phyloP scores from a whole-genome alignment of 64 coral and sea anemone genomes.

The Montipora sp. region DNA sequence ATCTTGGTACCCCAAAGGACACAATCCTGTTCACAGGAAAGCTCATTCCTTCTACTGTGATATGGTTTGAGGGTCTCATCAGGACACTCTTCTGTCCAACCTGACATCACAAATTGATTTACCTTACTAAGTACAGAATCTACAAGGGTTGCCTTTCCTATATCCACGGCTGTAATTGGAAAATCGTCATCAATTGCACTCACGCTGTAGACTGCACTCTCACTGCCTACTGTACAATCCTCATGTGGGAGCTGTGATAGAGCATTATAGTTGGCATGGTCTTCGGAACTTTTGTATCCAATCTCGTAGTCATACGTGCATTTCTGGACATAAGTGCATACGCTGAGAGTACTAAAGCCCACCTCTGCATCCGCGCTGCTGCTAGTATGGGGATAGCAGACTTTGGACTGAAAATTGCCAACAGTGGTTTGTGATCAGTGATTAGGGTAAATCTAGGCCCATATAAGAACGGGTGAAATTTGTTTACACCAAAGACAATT shows the following conservation, averaged over 20 bases:
- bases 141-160: constrained; percentile 14
- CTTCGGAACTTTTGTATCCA: constrained; percentile 22
- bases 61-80: constrained; percentile 27
- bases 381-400: constrained; percentile 36
- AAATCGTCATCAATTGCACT: constrained; percentile 58
- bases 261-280: constrained; percentile 28
- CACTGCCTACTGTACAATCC: background rate
- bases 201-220: constrained; percentile 19
- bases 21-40: constrained; percentile 55
- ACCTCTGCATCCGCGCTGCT: constrained; percentile 53
- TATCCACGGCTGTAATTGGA: constrained; percentile 37
- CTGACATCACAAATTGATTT: constrained; percentile 7
- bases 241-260: constrained; percentile 45
- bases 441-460: constrained; percentile 54
- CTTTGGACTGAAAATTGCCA: constrained; percentile 38
- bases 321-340: background rate
- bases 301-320: constrained; percentile 45
- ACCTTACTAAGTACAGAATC: constrained; percentile 33
- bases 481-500: constrained; percentile 57
- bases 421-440: constrained; percentile 46
- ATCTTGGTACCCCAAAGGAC: constrained; percentile 40
- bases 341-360: constrained; percentile 46
- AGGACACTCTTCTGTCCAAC: constrained; percentile 34
- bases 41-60: constrained; percentile 4
- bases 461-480: constrained; percentile 65